A percentile compares a stretch with the other conserved stretches of the same genome.
phyloP scores from a whole-genome alignment of 2,888 invertebrate genomes.

The Eupithecia subfuscata region DNA sequence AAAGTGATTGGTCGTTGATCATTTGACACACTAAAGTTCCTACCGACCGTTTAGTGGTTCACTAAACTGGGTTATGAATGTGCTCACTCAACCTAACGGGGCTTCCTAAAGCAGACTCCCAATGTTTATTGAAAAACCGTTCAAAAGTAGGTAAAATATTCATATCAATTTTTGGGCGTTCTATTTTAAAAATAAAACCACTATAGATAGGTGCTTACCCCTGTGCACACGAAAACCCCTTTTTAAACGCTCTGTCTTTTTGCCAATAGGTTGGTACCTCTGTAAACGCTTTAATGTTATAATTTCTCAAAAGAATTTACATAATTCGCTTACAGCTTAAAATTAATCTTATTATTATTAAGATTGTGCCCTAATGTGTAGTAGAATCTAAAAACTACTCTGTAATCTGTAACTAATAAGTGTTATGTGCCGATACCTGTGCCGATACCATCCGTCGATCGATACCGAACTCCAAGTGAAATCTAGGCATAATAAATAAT shows the following conservation, averaged over 20 bases:
- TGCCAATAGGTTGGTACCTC: too few relatives aligned
- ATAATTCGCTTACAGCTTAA: too few relatives aligned
- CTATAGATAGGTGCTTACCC: too few relatives aligned
- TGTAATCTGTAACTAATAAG: background rate
- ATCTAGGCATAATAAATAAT: background rate
- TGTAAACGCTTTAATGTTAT: too few relatives aligned
- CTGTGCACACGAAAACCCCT: background rate
- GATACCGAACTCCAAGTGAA: background rate
- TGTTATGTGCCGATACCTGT: too few relatives aligned
- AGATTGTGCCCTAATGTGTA: too few relatives aligned
- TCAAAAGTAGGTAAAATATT: slow-evolving; percentile 11
- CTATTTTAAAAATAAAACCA: too few relatives aligned
- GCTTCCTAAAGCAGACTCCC: slow-evolving; percentile 56
- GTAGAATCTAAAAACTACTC: too few relatives aligned
- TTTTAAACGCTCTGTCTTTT: background rate
- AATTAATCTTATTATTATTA: too few relatives aligned
- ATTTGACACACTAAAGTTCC: slow-evolving; percentile 53
- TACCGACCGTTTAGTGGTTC: slow-evolving; percentile 59
- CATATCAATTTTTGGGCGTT: background rate
- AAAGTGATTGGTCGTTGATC: slow-evolving; percentile 7
- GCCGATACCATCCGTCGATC: background rate
- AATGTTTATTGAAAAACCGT: slow-evolving; percentile 49
- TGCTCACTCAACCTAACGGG: slow-evolving; percentile 69
- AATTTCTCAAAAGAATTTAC: too few relatives aligned
- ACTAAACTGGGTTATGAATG: slow-evolving; percentile 69